These are phyloP conservation scores for Melanophora roralis DNA, from an alignment of 2,888 invertebrate genomes.

Conservation along the genomic window DNA sequence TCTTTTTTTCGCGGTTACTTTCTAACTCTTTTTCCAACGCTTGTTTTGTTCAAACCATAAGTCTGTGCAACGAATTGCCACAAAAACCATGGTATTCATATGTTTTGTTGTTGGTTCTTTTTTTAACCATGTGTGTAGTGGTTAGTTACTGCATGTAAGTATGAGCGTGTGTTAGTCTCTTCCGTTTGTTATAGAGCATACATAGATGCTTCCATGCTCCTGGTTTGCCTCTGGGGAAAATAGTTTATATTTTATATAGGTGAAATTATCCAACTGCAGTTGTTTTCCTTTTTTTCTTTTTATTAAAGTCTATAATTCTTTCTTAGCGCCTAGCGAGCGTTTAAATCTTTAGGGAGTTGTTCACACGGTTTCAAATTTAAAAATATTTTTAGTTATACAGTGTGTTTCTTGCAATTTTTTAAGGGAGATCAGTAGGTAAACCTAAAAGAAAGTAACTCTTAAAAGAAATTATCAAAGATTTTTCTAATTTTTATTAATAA, in stretches of 20 bases:
- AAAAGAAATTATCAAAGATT: no score
- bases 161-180: neutral
- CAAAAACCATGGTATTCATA: conserved; percentile 40
- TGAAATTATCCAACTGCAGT: conserved; percentile 47
- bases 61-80: conserved; percentile 39
- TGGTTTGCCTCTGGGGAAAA: conserved; percentile 45
- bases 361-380: neutral
- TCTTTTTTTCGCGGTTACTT: neutral
- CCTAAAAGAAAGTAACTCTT: no score
- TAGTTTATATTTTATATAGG: conserved; percentile 58
- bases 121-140: neutral
- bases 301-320: neutral
- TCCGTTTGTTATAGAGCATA: conserved; percentile 47
- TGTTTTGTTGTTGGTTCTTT: conserved; percentile 23
- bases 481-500: no score
- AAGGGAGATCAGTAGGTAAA: no score
- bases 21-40: conserved; percentile 3
- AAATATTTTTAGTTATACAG: conserved; percentile 30
- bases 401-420: no score
- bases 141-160: neutral
- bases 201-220: no score
- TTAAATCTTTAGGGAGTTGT: conserved; percentile 19
- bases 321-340: conserved; percentile 54
- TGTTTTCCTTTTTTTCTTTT: conserved; percentile 8
- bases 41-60: conserved; percentile 27